Conservation (phyloP, 2,888 invertebrate species). For the Drosophila lacicola region DNA sequence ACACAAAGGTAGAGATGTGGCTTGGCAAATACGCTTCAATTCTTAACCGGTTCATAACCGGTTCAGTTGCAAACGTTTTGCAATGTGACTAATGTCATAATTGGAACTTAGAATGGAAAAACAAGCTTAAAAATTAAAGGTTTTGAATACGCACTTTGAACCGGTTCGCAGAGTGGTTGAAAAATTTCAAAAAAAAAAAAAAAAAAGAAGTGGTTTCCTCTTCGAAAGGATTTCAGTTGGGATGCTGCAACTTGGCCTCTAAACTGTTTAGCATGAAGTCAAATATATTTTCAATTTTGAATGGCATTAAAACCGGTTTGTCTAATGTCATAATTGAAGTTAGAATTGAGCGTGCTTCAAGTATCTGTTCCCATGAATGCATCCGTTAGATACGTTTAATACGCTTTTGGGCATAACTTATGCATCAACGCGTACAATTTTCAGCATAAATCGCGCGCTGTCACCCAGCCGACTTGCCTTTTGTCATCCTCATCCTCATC, state of each 20-base stretch:
- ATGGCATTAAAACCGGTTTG: constrained; percentile 24
- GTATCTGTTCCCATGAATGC: constrained; percentile 47
- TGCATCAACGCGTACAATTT: constrained; percentile 79
- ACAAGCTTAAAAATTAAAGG: neutral
- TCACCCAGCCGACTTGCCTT: constrained; percentile 55
- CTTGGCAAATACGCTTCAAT: no score
- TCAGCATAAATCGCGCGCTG: constrained; percentile 76
- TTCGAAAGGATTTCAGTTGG: no score
- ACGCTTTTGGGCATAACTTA: constrained; percentile 63
- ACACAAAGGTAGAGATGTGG: no score
- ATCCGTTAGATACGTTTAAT: constrained; percentile 58
- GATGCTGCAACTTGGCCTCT: no score
- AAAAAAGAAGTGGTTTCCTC: no score
- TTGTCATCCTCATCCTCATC: constrained; percentile 42
- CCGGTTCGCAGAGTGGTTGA: constrained; percentile 5
- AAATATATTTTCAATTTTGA: neutral
- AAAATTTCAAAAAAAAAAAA: no score
- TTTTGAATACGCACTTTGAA: neutral
- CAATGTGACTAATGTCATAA: neutral
- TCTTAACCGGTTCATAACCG: neutral
- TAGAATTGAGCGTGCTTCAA: constrained; percentile 23
- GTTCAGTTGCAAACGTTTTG: neutral
- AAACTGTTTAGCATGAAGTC: no score
- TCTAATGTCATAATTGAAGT: constrained; percentile 49
- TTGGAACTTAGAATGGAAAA: neutral